A percentile compares a stretch with the other conserved stretches of the same genome.
Evolutionary conservation across 2,113 vertebrate species (phyloP).

Genomic region (Mola mola): DNA sequence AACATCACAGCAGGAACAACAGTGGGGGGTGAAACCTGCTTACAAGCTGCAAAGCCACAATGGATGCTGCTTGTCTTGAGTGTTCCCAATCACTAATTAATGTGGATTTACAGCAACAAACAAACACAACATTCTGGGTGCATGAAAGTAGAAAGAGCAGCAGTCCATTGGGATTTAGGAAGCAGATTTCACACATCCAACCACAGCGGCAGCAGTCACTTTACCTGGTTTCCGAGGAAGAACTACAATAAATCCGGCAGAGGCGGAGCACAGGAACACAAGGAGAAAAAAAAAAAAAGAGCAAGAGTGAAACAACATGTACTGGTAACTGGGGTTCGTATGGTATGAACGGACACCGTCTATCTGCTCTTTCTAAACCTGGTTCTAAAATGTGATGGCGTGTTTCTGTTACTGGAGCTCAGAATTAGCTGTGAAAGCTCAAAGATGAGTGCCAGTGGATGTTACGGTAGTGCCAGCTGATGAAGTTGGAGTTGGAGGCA

Average conservation of each 20-base stretch:
- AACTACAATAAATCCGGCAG: constrained; percentile 89
- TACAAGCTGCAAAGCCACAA: constrained; percentile 44
- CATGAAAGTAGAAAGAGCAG: not conserved
- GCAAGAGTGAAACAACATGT: constrained; percentile 76
- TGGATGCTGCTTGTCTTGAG: constrained; percentile 26
- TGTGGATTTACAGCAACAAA: not conserved
- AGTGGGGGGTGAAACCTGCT: constrained; percentile 69
- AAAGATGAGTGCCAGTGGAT: constrained; percentile 5
- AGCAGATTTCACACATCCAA: constrained; percentile 72
- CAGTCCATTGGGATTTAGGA: constrained; percentile 28
- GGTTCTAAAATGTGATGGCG: not conserved
- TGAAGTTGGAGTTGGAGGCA: constrained; percentile 28
- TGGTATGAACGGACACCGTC: constrained; percentile 11
- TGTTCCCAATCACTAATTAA: not conserved
- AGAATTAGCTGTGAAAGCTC: constrained; percentile 24
- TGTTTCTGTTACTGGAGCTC: constrained; percentile 5
- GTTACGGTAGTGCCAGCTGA: not conserved
- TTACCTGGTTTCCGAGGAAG: constrained; percentile 99
- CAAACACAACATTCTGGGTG: no score
- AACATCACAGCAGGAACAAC: constrained; percentile 60
- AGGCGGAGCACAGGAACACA: constrained; percentile 80
- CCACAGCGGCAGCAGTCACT: constrained; percentile 79
- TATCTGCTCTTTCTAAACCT: constrained; percentile 6
- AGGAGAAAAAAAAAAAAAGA: constrained; percentile 74
- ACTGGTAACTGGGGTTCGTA: constrained; percentile 29